Evolutionary conservation across 30 jellyfish, hydroid and myxozoan genomes (phyloP), one percentile per base, ranked within the genome.

Genomic region (Cassiopea xamachana): DNA sequence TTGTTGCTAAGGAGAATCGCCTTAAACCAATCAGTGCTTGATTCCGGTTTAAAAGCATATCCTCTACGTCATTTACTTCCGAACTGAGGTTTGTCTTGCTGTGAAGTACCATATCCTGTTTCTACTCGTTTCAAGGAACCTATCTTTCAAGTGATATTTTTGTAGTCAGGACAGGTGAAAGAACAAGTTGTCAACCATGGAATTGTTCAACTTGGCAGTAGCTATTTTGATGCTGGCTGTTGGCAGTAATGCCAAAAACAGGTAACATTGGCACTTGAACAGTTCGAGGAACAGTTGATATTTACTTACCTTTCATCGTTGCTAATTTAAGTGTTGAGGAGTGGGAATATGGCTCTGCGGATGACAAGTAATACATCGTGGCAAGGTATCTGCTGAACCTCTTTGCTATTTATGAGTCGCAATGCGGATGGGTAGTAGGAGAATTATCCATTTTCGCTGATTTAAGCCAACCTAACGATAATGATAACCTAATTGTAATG

Each of bases 31-130:
- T 27, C 39, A 27, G 39, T 27, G 39, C 39, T 27, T 27, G 39
- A 27, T 27, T 27, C 39, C 39, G 39, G 39, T 27, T 27, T 27
- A 27, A 27, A 27, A 27, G 39, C 39, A 27, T 55, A 6, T 6
- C 64, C 7, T 55, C 7, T 55, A 64, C 74, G 74, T 64, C 74
- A 64, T 64, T 64, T 64, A 9, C 74, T 64, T 64, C 74, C 74
- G 74, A 64, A 64, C 15, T 17, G 19, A 17, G 19, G 74, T 13
- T 64, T 64, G 8, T 7, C 74, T 2, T 64, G 74, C 74, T 64
- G 74, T 64, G 74, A 64, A 2, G 43, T 9, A 5, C 6, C 19
- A 64, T 27, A 64, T 64, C 74, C 74, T 64, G 19, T 64, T 64
- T 27, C 74, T 14, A 5, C 2, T 64, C 15, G 69, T 59, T 59